Evolutionary conservation across 2,888 invertebrate genomes (phyloP), one percentile per base, ranked within the genome.

Genomic region (Pristionchus entomophagus): DNA sequence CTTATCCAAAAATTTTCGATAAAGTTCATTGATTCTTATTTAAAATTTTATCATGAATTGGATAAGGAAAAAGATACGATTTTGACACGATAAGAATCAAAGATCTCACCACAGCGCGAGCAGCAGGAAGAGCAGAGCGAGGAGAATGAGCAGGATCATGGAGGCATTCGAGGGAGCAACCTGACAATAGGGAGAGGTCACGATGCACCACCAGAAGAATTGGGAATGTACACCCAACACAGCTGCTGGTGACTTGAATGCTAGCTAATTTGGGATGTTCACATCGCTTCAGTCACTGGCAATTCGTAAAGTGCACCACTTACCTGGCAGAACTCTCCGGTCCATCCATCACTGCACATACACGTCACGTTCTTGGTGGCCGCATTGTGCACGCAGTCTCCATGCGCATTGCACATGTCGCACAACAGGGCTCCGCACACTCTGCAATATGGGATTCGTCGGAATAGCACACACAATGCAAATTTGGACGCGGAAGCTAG

Each of bases 101-200:
- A 32, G 10, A 26, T 69, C 89, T 45, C 45, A 90, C 90, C 93
- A 93, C 22, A 93, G 88, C 10, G 92, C 90, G 38, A 93, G 89
- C 1, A 93, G 90, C 22, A 93, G 86, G 92, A 93, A 93, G 62
- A 93, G 91, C 22, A 93, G 87, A 35, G 93, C 93, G 45, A 93
- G 90, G 49, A 93, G 86, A 73, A 93, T 92, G 49, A 93, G 86
- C 14, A 93, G 88, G 49, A 93, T 89, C 65, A 93, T 78, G 12
- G 89, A 89, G 22, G 90, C 90, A 62, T 91, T 91, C 14, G 92
- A 91, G 12, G 93, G 92, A 14, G 92, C 92, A 17, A 91, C 88
- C 87, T 87, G 51, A 32, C 49, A 80, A 51, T 80, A 19, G 32
- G 32, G 12, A 80, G 19, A 17, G 78, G 14, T 78, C 51, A 78